Evolutionary conservation across 2,797 vertebrate species (phyloP), one percentile per base, ranked within the genome.

Genomic region (Tarsius wallacei): DNA sequence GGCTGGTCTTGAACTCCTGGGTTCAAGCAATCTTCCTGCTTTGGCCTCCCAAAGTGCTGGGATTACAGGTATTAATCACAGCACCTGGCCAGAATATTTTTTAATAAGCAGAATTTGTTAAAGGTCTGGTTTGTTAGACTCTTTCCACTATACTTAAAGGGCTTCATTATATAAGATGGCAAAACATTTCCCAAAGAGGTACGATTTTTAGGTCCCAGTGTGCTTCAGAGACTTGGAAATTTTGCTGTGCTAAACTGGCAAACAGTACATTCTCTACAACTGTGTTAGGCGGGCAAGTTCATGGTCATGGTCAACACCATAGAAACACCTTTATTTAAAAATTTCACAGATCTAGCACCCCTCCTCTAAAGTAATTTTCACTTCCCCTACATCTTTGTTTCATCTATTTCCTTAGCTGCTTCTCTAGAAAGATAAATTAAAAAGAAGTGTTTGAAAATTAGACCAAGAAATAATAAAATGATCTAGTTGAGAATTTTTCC

Each of bases 391-490:
- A 77, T 66, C 13, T 33, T 33, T 77, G 15, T 85, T 91, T 93
- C 13, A 55, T 82, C 55, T 68, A 61, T 91, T 87, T 81, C 49
- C 53, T 83, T 42, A 66, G 21, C 47, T 84, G 3, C 49, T 95
- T 87, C n/a, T 64, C 64, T 59, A 55, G 36, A 73, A 93, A 12
- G 31, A 93, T 17, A 81, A 64, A 76, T 86, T 93, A 33, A 73
- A 63, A n/a, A 26, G 10, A 47, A 63, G 14, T 78, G 71, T 80
- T 33, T 12, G 71, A 94, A 95, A 61, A 53, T 84, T 42, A 93
- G 5, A 33, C 7, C 33, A 73, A 91, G 63, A 83, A 91, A 80
- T 91, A 91, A 84, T 21, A 64, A 14, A 80, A 87, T 17, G 17
- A 36, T 47, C 19, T n/a, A 66, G 10, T 49, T 49, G 53, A 92